Evolutionary conservation across 64 coral and sea anemone species (phyloP).

Genomic region (Montipora efflorescens): DNA sequence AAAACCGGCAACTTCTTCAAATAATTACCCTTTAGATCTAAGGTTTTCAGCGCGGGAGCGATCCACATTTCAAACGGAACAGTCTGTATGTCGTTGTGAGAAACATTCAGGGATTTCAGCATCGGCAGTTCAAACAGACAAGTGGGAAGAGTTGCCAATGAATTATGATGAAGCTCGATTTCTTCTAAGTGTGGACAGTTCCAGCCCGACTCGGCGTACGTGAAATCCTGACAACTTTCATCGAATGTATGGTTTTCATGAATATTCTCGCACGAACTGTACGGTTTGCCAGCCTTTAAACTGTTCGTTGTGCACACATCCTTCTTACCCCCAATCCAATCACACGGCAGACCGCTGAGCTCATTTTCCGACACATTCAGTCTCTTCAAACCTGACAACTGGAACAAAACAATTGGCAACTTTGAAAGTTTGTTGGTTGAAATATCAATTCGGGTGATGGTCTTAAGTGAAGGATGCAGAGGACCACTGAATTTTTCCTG

Average conservation of each 20-base stretch:
- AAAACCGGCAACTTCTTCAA: conserved; percentile 81
- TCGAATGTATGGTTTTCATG: conserved; percentile 32
- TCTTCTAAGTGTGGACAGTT: conserved; percentile 97
- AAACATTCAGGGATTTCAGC: conserved; percentile 86
- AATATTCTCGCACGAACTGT: conserved; percentile 76
- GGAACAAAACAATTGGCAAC: conserved; percentile 83
- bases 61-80: conserved; percentile 97
- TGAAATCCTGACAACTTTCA: conserved; percentile 74
- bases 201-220: conserved; percentile 87
- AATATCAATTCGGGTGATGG: conserved; percentile 86
- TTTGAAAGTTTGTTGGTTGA: conserved; percentile 77
- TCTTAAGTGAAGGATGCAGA: conserved; percentile 80
- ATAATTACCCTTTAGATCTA: conserved; percentile 93
- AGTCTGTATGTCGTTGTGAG: conserved; percentile 84
- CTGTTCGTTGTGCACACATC: neutral
- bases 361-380: conserved; percentile 80
- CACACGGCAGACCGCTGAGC: conserved; percentile 67
- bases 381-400: conserved; percentile 74
- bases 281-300: conserved; percentile 58
- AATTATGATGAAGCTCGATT: conserved; percentile 94
- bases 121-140: conserved; percentile 91
- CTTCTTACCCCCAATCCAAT: conserved; percentile 66
- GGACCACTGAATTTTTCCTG: conserved; percentile 40
- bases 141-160: conserved; percentile 69
- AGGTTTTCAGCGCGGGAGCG: conserved; percentile 76